Conservation (phyloP, 2,113 vertebrate genomes). For the Nycticorax nycticorax region DNA sequence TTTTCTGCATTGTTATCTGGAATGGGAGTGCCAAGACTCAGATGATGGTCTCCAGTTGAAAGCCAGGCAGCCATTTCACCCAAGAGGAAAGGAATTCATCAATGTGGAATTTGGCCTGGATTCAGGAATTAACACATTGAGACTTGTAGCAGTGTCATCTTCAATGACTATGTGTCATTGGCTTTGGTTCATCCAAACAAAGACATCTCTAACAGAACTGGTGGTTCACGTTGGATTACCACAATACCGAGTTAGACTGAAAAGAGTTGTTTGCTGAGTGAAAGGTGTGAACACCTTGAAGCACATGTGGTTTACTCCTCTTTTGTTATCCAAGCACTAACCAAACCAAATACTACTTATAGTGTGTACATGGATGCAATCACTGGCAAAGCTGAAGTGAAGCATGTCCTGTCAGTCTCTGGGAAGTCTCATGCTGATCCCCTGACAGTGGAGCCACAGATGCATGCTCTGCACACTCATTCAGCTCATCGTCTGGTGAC, state of each 20-base stretch:
- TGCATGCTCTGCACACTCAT: background rate
- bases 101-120: background rate
- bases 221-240: background rate
- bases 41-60: background rate
- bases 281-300: background rate
- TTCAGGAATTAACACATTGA: background rate
- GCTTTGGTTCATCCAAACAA: background rate
- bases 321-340: background rate
- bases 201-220: background rate
- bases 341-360: background rate
- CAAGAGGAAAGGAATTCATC: background rate
- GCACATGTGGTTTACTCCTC: background rate
- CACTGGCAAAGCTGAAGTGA: background rate
- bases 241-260: background rate
- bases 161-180: background rate
- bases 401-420: background rate
- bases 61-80: background rate
- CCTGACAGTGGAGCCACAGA: background rate
- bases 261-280: background rate
- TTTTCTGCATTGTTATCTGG: background rate
- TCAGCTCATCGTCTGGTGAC: background rate
- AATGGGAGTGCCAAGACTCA: background rate
- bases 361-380: background rate
- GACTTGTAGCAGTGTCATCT: background rate
- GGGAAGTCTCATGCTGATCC: background rate